Conservation (phyloP, 1,140 invertebrate genomes). For the Meloidogyne exigua region DNA sequence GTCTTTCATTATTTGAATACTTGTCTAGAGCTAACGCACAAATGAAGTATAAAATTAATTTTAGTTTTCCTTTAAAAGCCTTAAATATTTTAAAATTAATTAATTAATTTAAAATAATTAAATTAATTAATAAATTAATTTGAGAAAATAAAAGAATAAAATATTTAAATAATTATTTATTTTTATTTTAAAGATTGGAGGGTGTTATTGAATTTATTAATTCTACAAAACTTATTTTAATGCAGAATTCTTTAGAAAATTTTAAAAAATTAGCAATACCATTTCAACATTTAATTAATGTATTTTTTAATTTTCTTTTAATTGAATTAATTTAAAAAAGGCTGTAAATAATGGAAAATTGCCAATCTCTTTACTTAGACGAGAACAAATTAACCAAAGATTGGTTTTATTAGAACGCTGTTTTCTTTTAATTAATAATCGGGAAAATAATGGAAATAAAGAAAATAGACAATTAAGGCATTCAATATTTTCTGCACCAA, state of each 20-base stretch:
- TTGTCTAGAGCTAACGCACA: constrained; percentile 35
- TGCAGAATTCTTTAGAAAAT: constrained; percentile 26
- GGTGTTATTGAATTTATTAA: constrained; percentile 32
- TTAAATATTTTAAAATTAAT: too few species aligned
- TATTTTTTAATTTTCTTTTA: constrained; percentile 10
- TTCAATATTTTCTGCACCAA: constrained; percentile 28
- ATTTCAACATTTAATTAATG: constrained; percentile 38
- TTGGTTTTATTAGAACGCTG: constrained; percentile 28
- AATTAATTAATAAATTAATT: too few species aligned
- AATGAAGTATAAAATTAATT: constrained; percentile 17
- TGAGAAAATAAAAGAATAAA: too few species aligned
- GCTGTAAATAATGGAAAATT: constrained; percentile 33
- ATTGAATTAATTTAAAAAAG: constrained; percentile 11
- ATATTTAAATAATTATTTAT: too few species aligned
- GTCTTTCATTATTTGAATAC: constrained; percentile 32
- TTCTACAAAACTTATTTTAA: constrained; percentile 9
- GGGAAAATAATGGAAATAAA: not conserved
- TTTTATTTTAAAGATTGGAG: constrained; percentile 21
- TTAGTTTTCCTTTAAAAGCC: too few species aligned
- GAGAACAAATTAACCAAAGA: constrained; percentile 32
- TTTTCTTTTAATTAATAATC: constrained; percentile 22
- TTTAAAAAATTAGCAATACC: constrained; percentile 26
- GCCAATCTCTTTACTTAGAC: constrained; percentile 18
- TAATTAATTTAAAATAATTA: too few species aligned
- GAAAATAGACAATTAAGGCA: constrained; percentile 22